A percentile compares a stretch with the other conserved stretches of the same genome.
Conservation (phyloP, 2,797 vertebrate species). For the Odontamblyopus rebecca region DNA sequence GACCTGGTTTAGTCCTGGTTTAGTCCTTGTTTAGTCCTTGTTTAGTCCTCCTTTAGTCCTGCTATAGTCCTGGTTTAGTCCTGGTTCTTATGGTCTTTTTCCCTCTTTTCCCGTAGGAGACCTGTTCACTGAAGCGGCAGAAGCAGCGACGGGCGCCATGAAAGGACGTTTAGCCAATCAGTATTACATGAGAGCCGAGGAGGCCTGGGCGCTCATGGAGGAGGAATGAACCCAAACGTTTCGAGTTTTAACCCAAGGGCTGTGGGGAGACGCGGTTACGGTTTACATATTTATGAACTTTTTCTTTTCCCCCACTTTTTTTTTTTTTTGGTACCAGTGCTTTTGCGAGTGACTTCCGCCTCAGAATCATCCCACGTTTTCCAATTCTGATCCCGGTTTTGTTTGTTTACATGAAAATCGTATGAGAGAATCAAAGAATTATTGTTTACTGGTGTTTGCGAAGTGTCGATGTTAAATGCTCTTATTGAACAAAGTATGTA, state of each 20-base stretch:
- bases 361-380: slow-evolving; percentile 7
- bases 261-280: slow-evolving; percentile 20
- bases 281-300: slow-evolving; percentile 65
- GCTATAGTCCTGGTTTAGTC: neutral
- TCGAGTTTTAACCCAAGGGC: neutral
- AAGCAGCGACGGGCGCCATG: slow-evolving; percentile 93
- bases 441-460: neutral
- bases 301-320: neutral
- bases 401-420: slow-evolving; percentile 10
- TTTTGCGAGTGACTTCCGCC: slow-evolving; percentile 10
- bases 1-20: neutral
- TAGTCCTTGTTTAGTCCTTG: neutral
- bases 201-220: slow-evolving; percentile 92
- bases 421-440: neutral
- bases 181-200: slow-evolving; percentile 95
- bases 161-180: slow-evolving; percentile 93
- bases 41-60: neutral
- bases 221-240: slow-evolving; percentile 64
- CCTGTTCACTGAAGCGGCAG: slow-evolving; percentile 93
- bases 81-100: too few relatives aligned
- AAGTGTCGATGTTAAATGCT: neutral
- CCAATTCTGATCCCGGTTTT: neutral
- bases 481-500: slow-evolving; percentile 11
- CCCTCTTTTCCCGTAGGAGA: slow-evolving; percentile 78
- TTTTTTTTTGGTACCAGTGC: slow-evolving; percentile 23